Base-by-base conservation (phyloP, 1,140 invertebrate genomes). In the Drosophila sechellia region DNA sequence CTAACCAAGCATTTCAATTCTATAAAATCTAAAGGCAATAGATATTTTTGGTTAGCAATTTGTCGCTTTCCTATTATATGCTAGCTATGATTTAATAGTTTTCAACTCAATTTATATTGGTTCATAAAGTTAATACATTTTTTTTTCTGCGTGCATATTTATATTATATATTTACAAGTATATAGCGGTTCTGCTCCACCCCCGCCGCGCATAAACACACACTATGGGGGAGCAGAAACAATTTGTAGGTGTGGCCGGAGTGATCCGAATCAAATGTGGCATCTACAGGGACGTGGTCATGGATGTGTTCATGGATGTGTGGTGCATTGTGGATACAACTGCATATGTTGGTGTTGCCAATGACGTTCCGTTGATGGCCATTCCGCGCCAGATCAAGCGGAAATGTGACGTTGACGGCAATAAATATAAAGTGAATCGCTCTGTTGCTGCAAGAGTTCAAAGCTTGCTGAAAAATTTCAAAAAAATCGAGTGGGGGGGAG, bases 331-430 rank as follows among this genome's bases (percentile, higher is more conserved):
- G 55, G 43, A 25, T 58, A 8, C 12, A 39, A 64, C 49, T 63
- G 58, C 37, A 27, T 37, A 70, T 78, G 74, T 17, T 68, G 71
- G 31, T 81, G 78, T 64, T 81, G 77, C 57, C 77, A 74, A 73
- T 77, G 74, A 69, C 63, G 69, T 55, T 58, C 74, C 63, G 55
- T 49, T 90, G 80, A 85, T 78, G 83, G 84, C 60, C 84, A 86
- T 84, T 89, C 80, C 50, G 66, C 35, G 85, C 69, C 89, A 89
- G 85, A 89, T 89, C 81, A 85, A 90, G 85, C 85, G 81, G 85
- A 90, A 89, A 89, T 90, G 84, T 89, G 84, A 89, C 79, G 84
- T 89, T 84, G 83, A 79, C 53, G 68, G 79, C 79, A 79, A 87
- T 87, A 83, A 86, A 86, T 83, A 76, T 60, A 57, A 75, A 75